Percentiles rank a stretch among this genome's conserved stretches.
Evolutionary conservation across 1,140 invertebrate genomes (phyloP).

Genomic region (Rhopalosiphum padi): DNA sequence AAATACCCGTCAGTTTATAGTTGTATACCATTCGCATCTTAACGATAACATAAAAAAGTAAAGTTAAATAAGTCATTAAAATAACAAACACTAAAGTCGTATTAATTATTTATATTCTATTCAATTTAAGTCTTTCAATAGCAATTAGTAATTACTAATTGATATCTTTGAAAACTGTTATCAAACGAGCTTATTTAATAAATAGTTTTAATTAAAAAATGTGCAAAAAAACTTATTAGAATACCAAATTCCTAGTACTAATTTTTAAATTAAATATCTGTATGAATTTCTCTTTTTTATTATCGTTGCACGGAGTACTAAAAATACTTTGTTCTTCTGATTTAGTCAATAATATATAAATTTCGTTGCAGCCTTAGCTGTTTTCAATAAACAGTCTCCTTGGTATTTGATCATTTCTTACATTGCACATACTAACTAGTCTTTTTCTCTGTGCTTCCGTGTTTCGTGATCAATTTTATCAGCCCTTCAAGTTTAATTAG

Average conservation of each 20-base stretch:
- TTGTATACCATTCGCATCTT: neutral
- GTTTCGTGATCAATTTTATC: neutral
- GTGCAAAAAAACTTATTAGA: neutral
- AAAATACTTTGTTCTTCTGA: neutral
- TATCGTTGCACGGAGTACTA: neutral
- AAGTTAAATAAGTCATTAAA: neutral
- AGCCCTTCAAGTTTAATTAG: neutral
- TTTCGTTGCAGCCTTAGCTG: neutral
- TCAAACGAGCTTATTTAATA: neutral
- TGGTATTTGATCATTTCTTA: neutral
- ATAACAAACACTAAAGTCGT: neutral
- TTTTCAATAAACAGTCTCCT: neutral
- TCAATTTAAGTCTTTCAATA: neutral
- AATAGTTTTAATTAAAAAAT: neutral
- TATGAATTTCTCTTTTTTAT: neutral
- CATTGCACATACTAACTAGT: neutral
- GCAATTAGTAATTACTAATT: neutral
- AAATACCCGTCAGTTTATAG: neutral
- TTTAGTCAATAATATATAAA: neutral
- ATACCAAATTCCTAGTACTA: neutral
- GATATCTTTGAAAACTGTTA: neutral
- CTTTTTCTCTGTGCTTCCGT: neutral
- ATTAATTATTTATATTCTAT: neutral
- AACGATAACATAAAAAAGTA: neutral
- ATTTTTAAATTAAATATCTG: neutral